A percentile compares a stretch with the other conserved stretches of the same genome.
Evolutionary conservation across 2,113 vertebrate genomes (phyloP).

Genomic region (Nerophis ophidion): DNA sequence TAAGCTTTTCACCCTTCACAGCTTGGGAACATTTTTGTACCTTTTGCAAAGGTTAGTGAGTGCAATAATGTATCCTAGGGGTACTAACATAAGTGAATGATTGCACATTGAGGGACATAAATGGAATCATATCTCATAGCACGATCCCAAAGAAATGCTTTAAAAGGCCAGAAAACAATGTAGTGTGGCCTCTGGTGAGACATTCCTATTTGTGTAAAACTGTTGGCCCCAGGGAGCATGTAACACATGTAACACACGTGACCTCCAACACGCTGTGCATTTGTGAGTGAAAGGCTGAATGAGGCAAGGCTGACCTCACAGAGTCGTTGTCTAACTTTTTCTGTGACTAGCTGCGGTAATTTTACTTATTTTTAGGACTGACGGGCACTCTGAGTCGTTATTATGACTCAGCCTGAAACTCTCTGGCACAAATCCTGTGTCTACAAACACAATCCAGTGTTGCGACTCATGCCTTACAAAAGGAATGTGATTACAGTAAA

Average conservation of each 20-base stretch:
- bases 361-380: slow-evolving; percentile 50
- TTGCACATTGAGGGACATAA: not conserved
- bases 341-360: slow-evolving; percentile 29
- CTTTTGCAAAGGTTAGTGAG: too few species aligned
- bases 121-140: not conserved
- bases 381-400: slow-evolving; percentile 27
- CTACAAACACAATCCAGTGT: slow-evolving; percentile 6
- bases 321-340: slow-evolving; percentile 1
- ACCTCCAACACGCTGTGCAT: not conserved
- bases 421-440: slow-evolving; percentile 37
- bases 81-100: not conserved
- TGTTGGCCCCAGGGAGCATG: not conserved
- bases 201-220: not conserved
- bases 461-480: too few species aligned
- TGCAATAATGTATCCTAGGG: not conserved
- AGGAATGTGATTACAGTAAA: too few species aligned
- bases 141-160: not conserved
- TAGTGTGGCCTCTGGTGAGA: not conserved
- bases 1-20: too few species aligned
- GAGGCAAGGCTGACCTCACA: not conserved
- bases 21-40: too few species aligned
- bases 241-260: not conserved
- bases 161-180: not conserved
- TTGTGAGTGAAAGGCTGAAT: not conserved
- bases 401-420: slow-evolving; percentile 44